Base-by-base conservation (phyloP, 2,113 vertebrate genomes). In the Rallus limicola region DNA sequence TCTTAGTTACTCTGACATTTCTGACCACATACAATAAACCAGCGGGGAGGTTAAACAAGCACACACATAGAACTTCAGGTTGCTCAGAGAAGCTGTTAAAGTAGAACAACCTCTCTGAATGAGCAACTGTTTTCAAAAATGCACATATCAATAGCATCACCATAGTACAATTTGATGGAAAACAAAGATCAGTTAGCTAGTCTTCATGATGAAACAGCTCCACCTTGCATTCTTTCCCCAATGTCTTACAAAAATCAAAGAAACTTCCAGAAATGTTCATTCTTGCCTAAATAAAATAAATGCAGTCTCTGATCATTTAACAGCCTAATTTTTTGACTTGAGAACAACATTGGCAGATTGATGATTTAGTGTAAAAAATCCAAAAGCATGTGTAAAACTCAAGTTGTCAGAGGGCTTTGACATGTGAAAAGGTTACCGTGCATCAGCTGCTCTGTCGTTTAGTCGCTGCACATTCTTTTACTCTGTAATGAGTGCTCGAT, bases 361-460 rank as follows among this genome's bases (percentile, higher is more conserved):
- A 89, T 58, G 69, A 92, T 83, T 96, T 79, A 84, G 90, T 76
- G 72, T 82, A 81, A 81, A 91, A 95, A 86, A 81, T 68, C 34
- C 46, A 75, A 92, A 92, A 92, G 69, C 52, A 53, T 79, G 68
- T 71, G 69, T 90, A 95, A 96, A 94, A 75, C 56, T 93, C 38
- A 86, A 82, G 46, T 85, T 92, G 80, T 92, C 82, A 88, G 56
- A 74, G 77, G 70, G 34, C 70, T 94, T 20, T 92, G 89, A 89
- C 81, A 65, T 81, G 23, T 78, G 77, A 81, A 91, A 86, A 94
- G 79, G 82, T 93, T 87, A 58, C 75, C 63, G 26, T 10, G 72
- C 89, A 52, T 78, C 14, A 4, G 33, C 60, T 74, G n/a, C 56
- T 78, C 82, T 72, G 75, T 58, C 23, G 0, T 86, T 81, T 75